phyloP scores from a whole-genome alignment of 2,797 vertebrate genomes.

The Paramormyrops hopkinsi region DNA sequence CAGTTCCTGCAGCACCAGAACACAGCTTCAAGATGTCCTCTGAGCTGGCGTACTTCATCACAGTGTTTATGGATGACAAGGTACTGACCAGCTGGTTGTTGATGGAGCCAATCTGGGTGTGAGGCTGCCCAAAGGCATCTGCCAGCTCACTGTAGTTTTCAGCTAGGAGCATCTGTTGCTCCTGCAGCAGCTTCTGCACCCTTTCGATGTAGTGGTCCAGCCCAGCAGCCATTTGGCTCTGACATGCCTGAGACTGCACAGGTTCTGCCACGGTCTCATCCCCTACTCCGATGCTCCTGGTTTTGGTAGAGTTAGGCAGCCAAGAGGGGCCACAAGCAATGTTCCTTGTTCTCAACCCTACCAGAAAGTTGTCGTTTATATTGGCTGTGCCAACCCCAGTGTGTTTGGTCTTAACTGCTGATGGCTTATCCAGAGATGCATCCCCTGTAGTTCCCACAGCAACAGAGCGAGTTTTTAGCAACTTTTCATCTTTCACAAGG shows the following conservation, averaged over 20 bases:
- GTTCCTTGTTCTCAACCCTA: slow-evolving; percentile 86
- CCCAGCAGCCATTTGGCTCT: slow-evolving; percentile 48
- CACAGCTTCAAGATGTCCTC: slow-evolving; percentile 58
- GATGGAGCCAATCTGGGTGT: slow-evolving; percentile 88
- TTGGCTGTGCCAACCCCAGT: slow-evolving; percentile 74
- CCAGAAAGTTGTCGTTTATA: slow-evolving; percentile 80
- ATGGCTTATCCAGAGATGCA: slow-evolving; percentile 51
- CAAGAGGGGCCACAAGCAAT: slow-evolving; percentile 82
- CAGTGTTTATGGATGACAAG: slow-evolving; percentile 84
- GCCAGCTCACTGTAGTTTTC: slow-evolving; percentile 94
- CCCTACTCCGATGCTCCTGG: slow-evolving; percentile 77
- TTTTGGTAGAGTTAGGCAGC: slow-evolving; percentile 63
- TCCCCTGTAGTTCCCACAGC: slow-evolving; percentile 74
- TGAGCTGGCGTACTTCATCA: slow-evolving; percentile 77
- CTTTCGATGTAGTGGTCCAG: slow-evolving; percentile 92
- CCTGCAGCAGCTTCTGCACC: slow-evolving; percentile 87
- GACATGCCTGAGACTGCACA: slow-evolving; percentile 37
- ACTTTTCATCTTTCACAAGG: slow-evolving; percentile 72
- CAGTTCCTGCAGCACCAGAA: background rate
- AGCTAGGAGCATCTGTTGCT: slow-evolving; percentile 88
- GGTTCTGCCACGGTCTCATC: slow-evolving; percentile 58
- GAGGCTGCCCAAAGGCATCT: slow-evolving; percentile 87
- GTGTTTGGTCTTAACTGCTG: slow-evolving; percentile 79
- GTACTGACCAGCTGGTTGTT: slow-evolving; percentile 93
- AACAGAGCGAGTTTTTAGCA: slow-evolving; percentile 72